Conservation (phyloP, 2,797 vertebrate genomes). For the Enteromius unitaeniatus region DNA sequence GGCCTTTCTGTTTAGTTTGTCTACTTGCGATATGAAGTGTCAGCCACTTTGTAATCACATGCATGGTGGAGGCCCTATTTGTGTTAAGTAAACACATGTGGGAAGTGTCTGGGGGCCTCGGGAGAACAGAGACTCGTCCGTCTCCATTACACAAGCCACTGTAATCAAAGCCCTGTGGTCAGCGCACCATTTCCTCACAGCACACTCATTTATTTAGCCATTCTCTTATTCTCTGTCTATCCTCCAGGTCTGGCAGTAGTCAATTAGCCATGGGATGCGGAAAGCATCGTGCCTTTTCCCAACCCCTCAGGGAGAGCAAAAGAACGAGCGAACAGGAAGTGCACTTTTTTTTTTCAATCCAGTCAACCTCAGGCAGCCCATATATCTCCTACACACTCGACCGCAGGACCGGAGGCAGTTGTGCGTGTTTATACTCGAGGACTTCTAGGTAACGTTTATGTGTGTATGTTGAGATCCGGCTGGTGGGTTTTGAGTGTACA, state of each 20-base stretch:
- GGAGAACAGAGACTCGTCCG: slow-evolving; percentile 63
- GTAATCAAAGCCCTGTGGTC: slow-evolving; percentile 57
- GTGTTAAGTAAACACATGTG: slow-evolving; percentile 45
- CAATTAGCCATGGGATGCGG: slow-evolving; percentile 74
- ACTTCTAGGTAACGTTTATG: slow-evolving; percentile 25
- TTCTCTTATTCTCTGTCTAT: slow-evolving; percentile 58
- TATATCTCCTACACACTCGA: slow-evolving; percentile 45
- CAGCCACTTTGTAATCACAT: slow-evolving; percentile 41
- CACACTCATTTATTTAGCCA: slow-evolving; percentile 49
- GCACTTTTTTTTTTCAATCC: slow-evolving; percentile 35
- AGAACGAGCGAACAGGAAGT: slow-evolving; percentile 28
- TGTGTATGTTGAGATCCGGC: slow-evolving; percentile 1
- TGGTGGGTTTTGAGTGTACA: slow-evolving; percentile 31
- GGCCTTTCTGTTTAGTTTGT: slow-evolving; percentile 14
- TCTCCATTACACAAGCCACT: slow-evolving; percentile 23
- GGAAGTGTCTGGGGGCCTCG: slow-evolving; percentile 12
- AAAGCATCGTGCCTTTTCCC: slow-evolving; percentile 62
- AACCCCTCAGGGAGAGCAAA: slow-evolving; percentile 16
- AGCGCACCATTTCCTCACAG: slow-evolving; percentile 36
- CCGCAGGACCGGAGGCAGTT: slow-evolving; percentile 38
- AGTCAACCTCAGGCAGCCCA: slow-evolving; percentile 42
- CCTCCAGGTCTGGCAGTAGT: slow-evolving; percentile 66
- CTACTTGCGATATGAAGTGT: slow-evolving; percentile 23
- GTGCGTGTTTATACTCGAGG: slow-evolving; percentile 29
- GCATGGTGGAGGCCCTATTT: slow-evolving; percentile 10